phyloP scores from a whole-genome alignment of 2,113 vertebrate genomes.

The Columba livia region DNA sequence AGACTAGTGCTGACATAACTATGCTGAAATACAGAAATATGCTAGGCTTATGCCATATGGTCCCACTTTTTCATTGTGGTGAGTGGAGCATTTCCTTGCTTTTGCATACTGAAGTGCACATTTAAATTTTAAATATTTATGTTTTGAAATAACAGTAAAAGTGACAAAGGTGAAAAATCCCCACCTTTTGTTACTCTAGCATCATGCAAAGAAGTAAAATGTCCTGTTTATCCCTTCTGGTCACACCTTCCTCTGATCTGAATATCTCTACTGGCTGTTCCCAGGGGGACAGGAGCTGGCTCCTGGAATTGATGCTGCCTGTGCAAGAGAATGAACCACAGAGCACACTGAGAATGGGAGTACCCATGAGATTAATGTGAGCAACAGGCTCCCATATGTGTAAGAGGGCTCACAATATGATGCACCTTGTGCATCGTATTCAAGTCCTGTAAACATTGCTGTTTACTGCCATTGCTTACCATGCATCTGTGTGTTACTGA shows the following conservation, averaged over 20 bases:
- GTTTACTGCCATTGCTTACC: not conserved
- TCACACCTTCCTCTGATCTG: not conserved
- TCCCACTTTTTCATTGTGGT: not conserved
- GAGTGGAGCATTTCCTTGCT: not conserved
- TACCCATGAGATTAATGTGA: not conserved
- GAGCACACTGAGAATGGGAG: not conserved
- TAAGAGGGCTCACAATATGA: accelerated
- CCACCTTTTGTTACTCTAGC: not conserved
- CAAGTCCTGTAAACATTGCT: not conserved
- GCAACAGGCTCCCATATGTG: not conserved
- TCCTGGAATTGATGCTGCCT: not conserved
- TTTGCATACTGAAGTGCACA: not conserved
- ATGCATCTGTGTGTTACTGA: accelerated
- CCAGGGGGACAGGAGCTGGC: not conserved
- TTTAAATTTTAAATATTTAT: not conserved
- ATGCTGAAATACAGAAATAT: not conserved
- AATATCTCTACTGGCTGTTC: not conserved
- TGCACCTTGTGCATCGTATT: not conserved
- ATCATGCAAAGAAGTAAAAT: not conserved
- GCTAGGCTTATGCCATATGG: not conserved
- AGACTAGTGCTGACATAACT: not conserved
- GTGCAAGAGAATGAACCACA: not conserved
- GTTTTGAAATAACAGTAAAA: not conserved
- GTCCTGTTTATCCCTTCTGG: not conserved
- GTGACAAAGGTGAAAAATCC: not conserved